Evolutionary conservation across 2,113 vertebrate species (phyloP).

Genomic region (Xiphophorus couchianus): DNA sequence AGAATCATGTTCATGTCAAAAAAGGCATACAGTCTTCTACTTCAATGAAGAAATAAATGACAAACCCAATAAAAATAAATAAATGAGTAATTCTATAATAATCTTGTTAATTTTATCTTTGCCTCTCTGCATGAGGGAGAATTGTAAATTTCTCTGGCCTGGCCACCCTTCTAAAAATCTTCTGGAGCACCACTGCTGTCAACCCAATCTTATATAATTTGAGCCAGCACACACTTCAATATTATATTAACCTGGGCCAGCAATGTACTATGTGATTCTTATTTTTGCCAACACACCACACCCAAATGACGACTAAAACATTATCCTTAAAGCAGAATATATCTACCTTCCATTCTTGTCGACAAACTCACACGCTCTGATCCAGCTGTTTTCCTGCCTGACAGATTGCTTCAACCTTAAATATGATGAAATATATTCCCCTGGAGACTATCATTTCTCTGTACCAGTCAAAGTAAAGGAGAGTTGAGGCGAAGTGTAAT

Average conservation of each 20-base stretch:
- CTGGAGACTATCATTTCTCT: slow-evolving; percentile 43
- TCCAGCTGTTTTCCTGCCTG: slow-evolving; percentile 23
- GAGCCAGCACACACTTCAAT: background rate
- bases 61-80: too few relatives aligned
- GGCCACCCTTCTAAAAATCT: too few relatives aligned
- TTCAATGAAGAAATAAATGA: too few relatives aligned
- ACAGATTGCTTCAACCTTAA: slow-evolving; percentile 34
- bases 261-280: background rate
- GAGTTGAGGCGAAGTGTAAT: slow-evolving; percentile 52
- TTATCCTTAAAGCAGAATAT: background rate
- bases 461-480: slow-evolving; percentile 26
- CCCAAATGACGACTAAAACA: slow-evolving; percentile 8
- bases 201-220: background rate
- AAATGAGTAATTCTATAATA: too few relatives aligned
- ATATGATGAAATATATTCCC: slow-evolving; percentile 51
- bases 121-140: too few relatives aligned
- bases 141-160: too few relatives aligned
- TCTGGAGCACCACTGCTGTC: background rate
- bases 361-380: slow-evolving; percentile 15
- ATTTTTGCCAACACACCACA: slow-evolving; percentile 15
- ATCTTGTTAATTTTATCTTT: too few relatives aligned
- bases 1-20: too few relatives aligned
- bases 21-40: too few relatives aligned
- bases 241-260: background rate
- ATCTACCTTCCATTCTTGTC: slow-evolving; percentile 13